Evolutionary conservation across 2,113 vertebrate species (phyloP).

Genomic region (Enhydra lutris): DNA sequence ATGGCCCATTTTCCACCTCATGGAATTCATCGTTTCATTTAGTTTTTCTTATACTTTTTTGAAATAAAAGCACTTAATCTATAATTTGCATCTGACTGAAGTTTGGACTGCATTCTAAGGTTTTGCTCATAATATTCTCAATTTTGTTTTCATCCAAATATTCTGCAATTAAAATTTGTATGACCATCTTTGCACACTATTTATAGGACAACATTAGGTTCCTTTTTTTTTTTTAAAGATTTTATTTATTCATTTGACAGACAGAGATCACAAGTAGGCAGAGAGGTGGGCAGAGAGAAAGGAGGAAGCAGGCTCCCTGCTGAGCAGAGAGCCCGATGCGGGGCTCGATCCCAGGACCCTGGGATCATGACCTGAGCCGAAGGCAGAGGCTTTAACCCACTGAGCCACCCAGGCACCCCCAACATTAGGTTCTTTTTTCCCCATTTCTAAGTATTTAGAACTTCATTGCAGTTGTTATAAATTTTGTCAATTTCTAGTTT

Average conservation of each 20-base stretch:
- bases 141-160: background rate
- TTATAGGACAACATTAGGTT: background rate
- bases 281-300: no score
- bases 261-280: no score
- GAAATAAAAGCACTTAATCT: background rate
- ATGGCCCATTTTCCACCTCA: background rate
- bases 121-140: background rate
- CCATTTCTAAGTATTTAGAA: background rate
- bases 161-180: background rate
- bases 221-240: background rate
- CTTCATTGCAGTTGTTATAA: background rate
- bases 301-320: no score
- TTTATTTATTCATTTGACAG: no score
- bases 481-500: constrained; percentile 11
- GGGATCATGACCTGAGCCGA: no score
- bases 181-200: background rate
- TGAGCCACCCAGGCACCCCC: no score
- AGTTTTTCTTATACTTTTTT: background rate
- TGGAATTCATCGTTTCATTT: background rate
- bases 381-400: no score
- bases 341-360: no score
- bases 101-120: background rate
- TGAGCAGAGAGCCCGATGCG: no score
- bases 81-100: background rate
- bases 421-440: background rate